phyloP scores from a whole-genome alignment of 2,113 vertebrate genomes.

The Amblyornis subalaris region DNA sequence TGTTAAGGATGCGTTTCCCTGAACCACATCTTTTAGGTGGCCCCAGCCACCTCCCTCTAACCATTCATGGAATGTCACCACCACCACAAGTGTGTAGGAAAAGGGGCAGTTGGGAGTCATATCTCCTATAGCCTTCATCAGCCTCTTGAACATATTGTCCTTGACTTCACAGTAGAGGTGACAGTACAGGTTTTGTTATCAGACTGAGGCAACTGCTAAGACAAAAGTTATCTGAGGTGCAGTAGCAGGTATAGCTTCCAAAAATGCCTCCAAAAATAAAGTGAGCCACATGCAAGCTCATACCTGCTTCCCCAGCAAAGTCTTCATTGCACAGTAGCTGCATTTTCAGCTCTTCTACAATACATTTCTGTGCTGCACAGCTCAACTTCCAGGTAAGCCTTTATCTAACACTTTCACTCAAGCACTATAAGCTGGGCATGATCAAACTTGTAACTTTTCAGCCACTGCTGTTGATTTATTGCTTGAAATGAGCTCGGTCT shows the following conservation, averaged over 20 bases:
- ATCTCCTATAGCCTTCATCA: neutral
- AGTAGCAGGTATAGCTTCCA: neutral
- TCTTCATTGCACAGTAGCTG: neutral
- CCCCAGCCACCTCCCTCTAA: neutral
- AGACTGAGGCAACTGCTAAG: neutral
- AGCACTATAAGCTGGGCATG: neutral
- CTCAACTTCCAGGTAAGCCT: rapidly evolving
- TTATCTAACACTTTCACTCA: neutral
- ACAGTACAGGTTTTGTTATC: neutral
- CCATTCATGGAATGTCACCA: rapidly evolving
- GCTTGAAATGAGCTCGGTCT: rapidly evolving
- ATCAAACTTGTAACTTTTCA: neutral
- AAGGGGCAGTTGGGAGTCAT: neutral
- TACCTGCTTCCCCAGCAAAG: neutral
- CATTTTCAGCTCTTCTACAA: neutral
- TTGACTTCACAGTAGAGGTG: rapidly evolving
- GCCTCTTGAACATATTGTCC: neutral
- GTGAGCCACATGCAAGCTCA: rapidly evolving
- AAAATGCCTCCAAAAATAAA: neutral
- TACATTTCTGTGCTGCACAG: neutral
- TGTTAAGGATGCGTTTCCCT: neutral
- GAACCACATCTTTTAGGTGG: neutral
- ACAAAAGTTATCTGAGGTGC: neutral
- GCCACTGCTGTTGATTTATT: neutral
- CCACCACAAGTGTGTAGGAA: rapidly evolving